A percentile compares a stretch with the other conserved stretches of the same genome.
These are phyloP conservation scores for Vanessa tameamea DNA, from an alignment of 1,140 invertebrate species.

Conservation along the genomic window DNA sequence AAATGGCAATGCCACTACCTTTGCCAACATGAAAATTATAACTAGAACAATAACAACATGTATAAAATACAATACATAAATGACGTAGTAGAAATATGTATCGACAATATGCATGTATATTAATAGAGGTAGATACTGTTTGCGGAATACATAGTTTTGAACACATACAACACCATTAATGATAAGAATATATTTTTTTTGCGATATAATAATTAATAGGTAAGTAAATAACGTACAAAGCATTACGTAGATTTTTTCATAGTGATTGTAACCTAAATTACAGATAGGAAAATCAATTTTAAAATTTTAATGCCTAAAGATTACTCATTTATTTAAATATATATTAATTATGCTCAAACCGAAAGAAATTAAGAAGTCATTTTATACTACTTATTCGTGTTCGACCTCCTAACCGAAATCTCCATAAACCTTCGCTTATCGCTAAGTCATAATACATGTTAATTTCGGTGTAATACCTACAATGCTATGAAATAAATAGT, in stretches of 20 bases:
- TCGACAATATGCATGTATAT: no score
- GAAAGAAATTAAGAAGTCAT: conserved; percentile 29
- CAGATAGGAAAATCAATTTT: no score
- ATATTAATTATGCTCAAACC: neutral
- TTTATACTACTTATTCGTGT: conserved; percentile 3
- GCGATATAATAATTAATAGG: no score
- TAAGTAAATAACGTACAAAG: no score
- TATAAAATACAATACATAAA: conserved; percentile 1
- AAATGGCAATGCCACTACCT: neutral
- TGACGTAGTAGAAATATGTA: neutral
- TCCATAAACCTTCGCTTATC: conserved; percentile 20
- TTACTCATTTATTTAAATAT: neutral
- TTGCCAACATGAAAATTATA: neutral
- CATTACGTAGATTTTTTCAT: no score
- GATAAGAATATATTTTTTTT: no score
- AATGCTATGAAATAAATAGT: neutral
- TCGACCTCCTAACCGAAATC: conserved; percentile 42
- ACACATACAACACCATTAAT: no score
- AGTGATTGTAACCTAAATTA: no score
- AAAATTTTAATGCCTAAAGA: no score
- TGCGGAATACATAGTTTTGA: no score
- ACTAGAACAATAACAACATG: conserved; percentile 4
- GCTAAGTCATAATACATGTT: conserved; percentile 10
- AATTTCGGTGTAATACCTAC: neutral
- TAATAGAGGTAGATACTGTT: no score